Conservation (phyloP, 2,888 invertebrate genomes). For the Cosmopolites sordidus region DNA sequence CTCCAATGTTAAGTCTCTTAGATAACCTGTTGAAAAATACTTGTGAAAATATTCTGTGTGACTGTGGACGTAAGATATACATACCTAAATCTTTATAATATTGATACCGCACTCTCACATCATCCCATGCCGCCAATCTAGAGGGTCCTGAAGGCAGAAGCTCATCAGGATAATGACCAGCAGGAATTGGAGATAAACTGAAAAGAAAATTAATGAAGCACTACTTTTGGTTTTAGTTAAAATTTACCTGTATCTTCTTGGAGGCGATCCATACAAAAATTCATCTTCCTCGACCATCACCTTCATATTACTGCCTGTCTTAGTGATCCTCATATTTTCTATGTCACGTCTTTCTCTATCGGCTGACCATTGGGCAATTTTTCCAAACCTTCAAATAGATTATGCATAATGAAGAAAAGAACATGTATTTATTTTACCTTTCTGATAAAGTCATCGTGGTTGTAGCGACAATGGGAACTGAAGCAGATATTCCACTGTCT, state of each 20-base stretch:
- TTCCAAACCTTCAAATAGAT: conserved; percentile 64
- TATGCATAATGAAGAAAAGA: not conserved
- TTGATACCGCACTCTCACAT: conserved; percentile 80
- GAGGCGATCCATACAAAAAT: conserved; percentile 52
- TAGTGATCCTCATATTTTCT: conserved; percentile 82
- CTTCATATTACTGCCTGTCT: conserved; percentile 70
- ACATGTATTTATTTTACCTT: conserved; percentile 24
- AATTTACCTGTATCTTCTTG: conserved; percentile 49
- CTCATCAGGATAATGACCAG: conserved; percentile 77
- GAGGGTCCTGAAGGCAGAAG: conserved; percentile 68
- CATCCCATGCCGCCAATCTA: conserved; percentile 76
- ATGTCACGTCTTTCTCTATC: conserved; percentile 71
- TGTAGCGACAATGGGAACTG: conserved; percentile 60
- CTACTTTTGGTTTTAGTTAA: no score
- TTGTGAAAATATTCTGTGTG: no score
- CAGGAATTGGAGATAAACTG: conserved; percentile 62
- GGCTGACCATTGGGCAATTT: conserved; percentile 88
- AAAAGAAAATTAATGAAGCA: conserved; percentile 17
- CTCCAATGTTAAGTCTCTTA: conserved; percentile 71
- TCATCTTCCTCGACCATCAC: conserved; percentile 68
- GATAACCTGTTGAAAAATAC: conserved; percentile 27
- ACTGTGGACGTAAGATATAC: not conserved
- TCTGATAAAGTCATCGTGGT: conserved; percentile 73
- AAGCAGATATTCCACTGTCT: conserved; percentile 55
- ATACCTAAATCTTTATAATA: conserved; percentile 81